Conservation (phyloP, 2,797 vertebrate species). For the Urosaurus nigricauda region DNA sequence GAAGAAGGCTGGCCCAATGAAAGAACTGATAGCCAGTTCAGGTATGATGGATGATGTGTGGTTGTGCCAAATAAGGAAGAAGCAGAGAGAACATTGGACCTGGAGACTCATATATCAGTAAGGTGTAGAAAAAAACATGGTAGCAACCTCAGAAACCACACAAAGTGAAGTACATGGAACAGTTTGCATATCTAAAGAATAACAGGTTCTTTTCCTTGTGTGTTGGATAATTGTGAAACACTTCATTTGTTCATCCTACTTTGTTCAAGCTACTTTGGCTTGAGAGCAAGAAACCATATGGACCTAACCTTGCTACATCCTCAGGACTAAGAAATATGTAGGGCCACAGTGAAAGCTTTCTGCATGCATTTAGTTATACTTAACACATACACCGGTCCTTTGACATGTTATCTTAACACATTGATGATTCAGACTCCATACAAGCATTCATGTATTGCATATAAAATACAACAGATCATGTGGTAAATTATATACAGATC, state of each 20-base stretch:
- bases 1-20: neutral
- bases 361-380: neutral
- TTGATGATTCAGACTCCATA: neutral
- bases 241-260: neutral
- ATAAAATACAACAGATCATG: neutral
- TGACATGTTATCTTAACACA: neutral
- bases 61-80: neutral
- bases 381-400: too few species aligned
- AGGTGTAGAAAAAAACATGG: neutral
- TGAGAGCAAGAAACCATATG: neutral
- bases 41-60: neutral
- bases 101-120: neutral
- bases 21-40: neutral
- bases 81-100: neutral
- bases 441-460: neutral
- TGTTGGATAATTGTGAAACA: neutral
- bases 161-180: neutral
- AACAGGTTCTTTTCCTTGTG: neutral
- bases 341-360: neutral
- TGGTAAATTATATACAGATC: neutral
- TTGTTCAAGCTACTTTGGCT: neutral
- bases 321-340: neutral
- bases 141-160: neutral
- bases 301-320: neutral
- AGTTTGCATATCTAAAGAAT: too few species aligned